Conservation (phyloP, 2,797 vertebrate genomes). For the Acanthurus leucopareius region DNA sequence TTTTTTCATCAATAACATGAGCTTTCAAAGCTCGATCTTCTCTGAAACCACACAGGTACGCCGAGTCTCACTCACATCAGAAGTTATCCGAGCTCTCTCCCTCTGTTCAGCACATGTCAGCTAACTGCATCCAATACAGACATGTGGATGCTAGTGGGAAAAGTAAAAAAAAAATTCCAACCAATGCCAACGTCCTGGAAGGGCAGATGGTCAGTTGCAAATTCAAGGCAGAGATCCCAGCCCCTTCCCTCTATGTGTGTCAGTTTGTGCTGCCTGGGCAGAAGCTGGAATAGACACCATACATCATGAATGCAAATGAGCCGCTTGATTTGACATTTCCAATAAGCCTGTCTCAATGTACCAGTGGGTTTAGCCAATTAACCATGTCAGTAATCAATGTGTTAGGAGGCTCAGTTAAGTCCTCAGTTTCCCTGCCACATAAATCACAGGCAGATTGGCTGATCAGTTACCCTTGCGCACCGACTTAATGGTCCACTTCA, state of each 20-base stretch:
- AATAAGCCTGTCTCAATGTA: conserved; percentile 87
- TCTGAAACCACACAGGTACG: conserved; percentile 48
- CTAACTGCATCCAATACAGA: conserved; percentile 38
- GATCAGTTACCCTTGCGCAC: conserved; percentile 84
- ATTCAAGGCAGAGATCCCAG: conserved; percentile 70
- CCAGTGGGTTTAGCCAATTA: conserved; percentile 88
- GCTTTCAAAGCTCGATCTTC: conserved; percentile 40
- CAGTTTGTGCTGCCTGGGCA: conserved; percentile 81
- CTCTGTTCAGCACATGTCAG: conserved; percentile 44
- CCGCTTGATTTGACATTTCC: conserved; percentile 88
- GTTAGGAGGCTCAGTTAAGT: conserved; percentile 81
- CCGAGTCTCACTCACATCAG: conserved; percentile 33
- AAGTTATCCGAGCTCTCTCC: conserved; percentile 34
- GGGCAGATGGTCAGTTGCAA: conserved; percentile 80
- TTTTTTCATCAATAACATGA: conserved; percentile 44
- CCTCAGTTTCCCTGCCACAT: conserved; percentile 84
- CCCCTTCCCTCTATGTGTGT: conserved; percentile 65
- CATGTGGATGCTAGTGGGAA: conserved; percentile 11
- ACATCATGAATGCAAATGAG: conserved; percentile 89
- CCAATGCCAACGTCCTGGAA: conserved; percentile 47
- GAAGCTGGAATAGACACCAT: conserved; percentile 82
- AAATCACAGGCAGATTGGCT: conserved; percentile 88
- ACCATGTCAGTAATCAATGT: conserved; percentile 89
- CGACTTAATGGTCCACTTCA: conserved; percentile 86
- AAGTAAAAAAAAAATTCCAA: conserved; percentile 2